A percentile compares a stretch with the other conserved stretches of the same genome.
Evolutionary conservation across 2,113 vertebrate species (phyloP).

Genomic region (Charadrius vociferus): DNA sequence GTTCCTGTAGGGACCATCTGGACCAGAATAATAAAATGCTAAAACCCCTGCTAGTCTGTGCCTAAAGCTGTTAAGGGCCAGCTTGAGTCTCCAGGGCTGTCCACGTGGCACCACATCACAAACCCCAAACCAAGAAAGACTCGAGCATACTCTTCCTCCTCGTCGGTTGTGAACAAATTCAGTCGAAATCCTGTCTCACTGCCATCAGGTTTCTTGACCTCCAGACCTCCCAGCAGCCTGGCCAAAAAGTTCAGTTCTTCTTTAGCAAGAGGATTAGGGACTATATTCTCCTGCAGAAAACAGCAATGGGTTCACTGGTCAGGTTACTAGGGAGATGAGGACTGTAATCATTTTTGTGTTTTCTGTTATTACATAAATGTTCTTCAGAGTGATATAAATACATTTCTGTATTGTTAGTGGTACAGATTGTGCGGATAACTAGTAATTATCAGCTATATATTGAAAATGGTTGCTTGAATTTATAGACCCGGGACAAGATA

Average conservation of each 20-base stretch:
- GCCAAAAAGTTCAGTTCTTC: slow-evolving; percentile 95
- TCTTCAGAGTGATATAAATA: not conserved
- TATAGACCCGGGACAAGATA: not conserved
- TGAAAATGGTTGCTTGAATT: not conserved
- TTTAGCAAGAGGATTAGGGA: slow-evolving; percentile 93
- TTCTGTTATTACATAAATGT: not conserved
- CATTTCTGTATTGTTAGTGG: not conserved
- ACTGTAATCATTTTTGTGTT: not conserved
- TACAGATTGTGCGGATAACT: not conserved
- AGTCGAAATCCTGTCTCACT: slow-evolving; percentile 86
- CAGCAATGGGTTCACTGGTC: not conserved
- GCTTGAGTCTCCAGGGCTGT: not conserved
- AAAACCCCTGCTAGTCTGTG: not conserved
- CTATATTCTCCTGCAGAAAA: slow-evolving; percentile 82
- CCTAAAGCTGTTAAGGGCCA: not conserved
- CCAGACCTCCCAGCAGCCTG: slow-evolving; percentile 90
- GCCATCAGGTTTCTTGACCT: slow-evolving; percentile 79
- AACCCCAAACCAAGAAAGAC: not conserved
- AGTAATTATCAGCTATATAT: not conserved
- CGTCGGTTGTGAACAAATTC: slow-evolving; percentile 91
- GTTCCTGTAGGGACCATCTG: not conserved
- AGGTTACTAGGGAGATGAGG: not conserved
- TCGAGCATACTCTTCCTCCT: slow-evolving; percentile 91
- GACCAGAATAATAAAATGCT: not conserved
- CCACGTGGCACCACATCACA: not conserved